These are phyloP conservation scores for Agrypnus murinus DNA, from an alignment of 2,888 invertebrate species.

Conservation along the genomic window DNA sequence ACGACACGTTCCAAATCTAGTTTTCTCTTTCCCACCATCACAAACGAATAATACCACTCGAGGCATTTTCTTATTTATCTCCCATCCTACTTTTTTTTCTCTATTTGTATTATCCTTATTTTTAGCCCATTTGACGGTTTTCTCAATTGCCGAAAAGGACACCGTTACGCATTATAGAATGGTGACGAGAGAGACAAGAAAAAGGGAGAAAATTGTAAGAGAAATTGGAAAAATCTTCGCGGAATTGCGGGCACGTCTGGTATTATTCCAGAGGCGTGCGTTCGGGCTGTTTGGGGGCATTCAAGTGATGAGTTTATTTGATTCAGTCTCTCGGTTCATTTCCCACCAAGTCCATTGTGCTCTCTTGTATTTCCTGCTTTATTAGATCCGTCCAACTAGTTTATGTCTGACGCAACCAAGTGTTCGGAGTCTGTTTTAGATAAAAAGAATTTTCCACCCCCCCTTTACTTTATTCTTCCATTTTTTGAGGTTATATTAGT, in stretches of 20 bases:
- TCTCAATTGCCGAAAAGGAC: conserved; percentile 56
- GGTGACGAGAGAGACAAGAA: conserved; percentile 56
- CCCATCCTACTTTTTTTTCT: conserved; percentile 46
- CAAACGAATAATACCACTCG: conserved; percentile 50
- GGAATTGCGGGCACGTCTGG: conserved; percentile 61
- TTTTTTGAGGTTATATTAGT: too few species aligned
- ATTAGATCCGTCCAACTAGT: conserved; percentile 39
- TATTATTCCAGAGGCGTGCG: conserved; percentile 65
- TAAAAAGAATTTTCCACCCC: conserved; percentile 8
- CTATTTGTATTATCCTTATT: conserved; percentile 58
- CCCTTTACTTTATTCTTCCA: too few species aligned
- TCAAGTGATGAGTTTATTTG: conserved; percentile 64
- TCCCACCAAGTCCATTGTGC: conserved; percentile 51
- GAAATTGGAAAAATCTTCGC: conserved; percentile 68
- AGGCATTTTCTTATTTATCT: conserved; percentile 53
- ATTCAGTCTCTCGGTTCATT: conserved; percentile 61
- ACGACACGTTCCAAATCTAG: conserved; percentile 34
- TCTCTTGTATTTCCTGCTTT: conserved; percentile 43
- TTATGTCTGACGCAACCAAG: conserved; percentile 34
- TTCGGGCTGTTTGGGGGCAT: conserved; percentile 56
- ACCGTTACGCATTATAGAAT: conserved; percentile 53
- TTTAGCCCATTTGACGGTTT: conserved; percentile 59
- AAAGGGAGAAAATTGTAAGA: conserved; percentile 61
- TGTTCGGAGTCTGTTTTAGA: conserved; percentile 18
- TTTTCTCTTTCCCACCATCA: conserved; percentile 10